Conservation (phyloP, 1,140 invertebrate species). For the Drosophila teissieri region DNA sequence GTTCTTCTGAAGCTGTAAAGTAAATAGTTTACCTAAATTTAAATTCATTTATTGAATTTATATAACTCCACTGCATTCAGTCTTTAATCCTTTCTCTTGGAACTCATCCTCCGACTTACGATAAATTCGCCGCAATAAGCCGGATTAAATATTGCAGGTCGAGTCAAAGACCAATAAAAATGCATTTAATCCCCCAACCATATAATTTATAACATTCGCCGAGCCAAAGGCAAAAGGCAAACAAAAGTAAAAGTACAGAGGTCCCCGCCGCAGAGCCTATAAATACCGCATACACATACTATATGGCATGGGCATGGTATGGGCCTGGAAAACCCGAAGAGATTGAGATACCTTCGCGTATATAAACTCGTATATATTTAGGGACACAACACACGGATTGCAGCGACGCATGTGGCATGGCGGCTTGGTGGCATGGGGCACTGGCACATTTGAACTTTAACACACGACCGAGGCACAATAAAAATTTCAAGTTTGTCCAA, state of each 20-base stretch:
- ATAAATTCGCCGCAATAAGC: constrained; percentile 42
- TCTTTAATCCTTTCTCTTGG: constrained; percentile 41
- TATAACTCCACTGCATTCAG: constrained; percentile 10
- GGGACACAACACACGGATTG: constrained; percentile 14
- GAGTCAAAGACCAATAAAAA: constrained; percentile 73
- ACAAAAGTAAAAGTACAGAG: constrained; percentile 77
- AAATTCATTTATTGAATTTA: constrained; percentile 17
- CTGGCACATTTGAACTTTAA: constrained; percentile 78
- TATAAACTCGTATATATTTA: constrained; percentile 24
- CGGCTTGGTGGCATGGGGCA: constrained; percentile 35
- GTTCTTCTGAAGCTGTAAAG: neutral
- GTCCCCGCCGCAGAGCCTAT: constrained; percentile 41
- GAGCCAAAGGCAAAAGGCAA: constrained; percentile 42
- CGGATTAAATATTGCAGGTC: constrained; percentile 63
- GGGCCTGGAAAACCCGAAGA: constrained; percentile 48
- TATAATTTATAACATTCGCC: constrained; percentile 63
- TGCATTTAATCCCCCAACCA: constrained; percentile 58
- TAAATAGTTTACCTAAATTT: constrained; percentile 5
- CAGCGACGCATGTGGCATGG: constrained; percentile 64
- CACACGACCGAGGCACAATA: constrained; percentile 70
- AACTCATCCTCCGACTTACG: constrained; percentile 33
- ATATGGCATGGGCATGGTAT: constrained; percentile 4
- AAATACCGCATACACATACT: constrained; percentile 43
- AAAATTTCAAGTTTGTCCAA: constrained; percentile 79
- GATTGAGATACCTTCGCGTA: constrained; percentile 74